Base-by-base conservation (phyloP, 2,113 vertebrate species). In the Hippolais icterina region DNA sequence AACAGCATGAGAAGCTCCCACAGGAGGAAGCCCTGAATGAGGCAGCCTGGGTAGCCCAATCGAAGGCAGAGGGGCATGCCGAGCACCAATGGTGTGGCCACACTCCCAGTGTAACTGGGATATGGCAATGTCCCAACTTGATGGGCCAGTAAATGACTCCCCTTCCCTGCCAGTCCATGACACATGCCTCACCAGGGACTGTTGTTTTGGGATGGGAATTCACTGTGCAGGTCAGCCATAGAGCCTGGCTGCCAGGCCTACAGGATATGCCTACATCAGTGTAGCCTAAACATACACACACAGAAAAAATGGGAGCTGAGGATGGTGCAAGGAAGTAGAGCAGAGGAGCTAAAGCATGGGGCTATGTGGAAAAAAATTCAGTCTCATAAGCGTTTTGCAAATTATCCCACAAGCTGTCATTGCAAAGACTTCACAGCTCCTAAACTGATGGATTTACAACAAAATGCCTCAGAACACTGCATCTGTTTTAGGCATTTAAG, bases 101-200 rank as follows among this genome's bases (percentile, higher is more conserved):
- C n/a, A n/a, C n/a, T n/a, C n/a, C n/a, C n/a, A n/a, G n/a, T n/a
- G n/a, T n/a, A n/a, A n/a, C n/a, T n/a, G n/a, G n/a, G n/a, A n/a
- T n/a, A n/a, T n/a, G n/a, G n/a, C n/a, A 0, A 59, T 33, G n/a
- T 18, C 29, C 9, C 65, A 74, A 6, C 15, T 31, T 22, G 24
- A 15, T 59, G 28, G 29, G 54, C 47, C 1, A 0, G 56, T 29
- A 53, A 65, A 57, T 1, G 2, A 44, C 21, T 14, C 19, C n/a
- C 4, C 31, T 25, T 39, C 9, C 35, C 17, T 0, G 0, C 12
- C 70, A 78, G 33, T 11, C 39, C 42, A n/a, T 24, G 25, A 42
- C 42, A 39, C 1, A 3, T 23, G 35, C 24, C 33, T 80, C 71
- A 54, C 24, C 29, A 42, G 35, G 23, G 27, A 64, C 20, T 0